Evolutionary conservation across 2,113 vertebrate species (phyloP), one percentile per base, ranked within the genome.

Genomic region (Turnix velox): DNA sequence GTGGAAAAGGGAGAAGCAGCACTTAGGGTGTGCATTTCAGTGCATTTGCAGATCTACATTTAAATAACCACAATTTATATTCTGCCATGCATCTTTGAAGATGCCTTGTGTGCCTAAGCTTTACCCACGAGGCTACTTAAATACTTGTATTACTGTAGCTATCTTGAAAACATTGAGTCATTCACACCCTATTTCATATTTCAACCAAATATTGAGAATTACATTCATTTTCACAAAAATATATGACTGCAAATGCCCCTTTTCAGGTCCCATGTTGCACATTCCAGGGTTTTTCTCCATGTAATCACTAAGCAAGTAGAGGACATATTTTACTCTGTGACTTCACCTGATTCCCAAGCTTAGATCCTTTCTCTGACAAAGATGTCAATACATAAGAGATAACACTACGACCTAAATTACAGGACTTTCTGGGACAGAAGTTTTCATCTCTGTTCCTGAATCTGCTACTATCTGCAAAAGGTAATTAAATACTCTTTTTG

Each of bases 41-140:
- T n/a, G n/a, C n/a, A n/a, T 84, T 93, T 45, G 67, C 24, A 92
- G 68, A 81, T 69, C 59, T 54, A 58, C 68, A 74, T 58, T 92
- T 88, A 92, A 92, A 86, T 71, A 80, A 62, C 35, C 6, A 58
- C 76, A 76, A 90, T 90, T 90, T 69, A 86, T 90, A 95, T 95
- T 95, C 93, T 90, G 55, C 14, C 76, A 81, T 71, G 84, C 65
- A 84, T 68, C 51, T 92, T 74, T 94, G 80, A 86, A 81, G 86
- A 62, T 66, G 62, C 51, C 46, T 69, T 58, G 28, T 58, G 58
- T 0, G 5, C 51, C 16, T 83, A 69, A 93, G 45, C 52, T 83
- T 90, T 46, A 15, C 31, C 19, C 28, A 7, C 39, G 72, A 73
- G 46, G 20, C 30, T 93, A 27, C 63, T 84, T 80, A 77, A 83